phyloP scores from a whole-genome alignment of 2,113 vertebrate genomes.

The Catharus minimus region DNA sequence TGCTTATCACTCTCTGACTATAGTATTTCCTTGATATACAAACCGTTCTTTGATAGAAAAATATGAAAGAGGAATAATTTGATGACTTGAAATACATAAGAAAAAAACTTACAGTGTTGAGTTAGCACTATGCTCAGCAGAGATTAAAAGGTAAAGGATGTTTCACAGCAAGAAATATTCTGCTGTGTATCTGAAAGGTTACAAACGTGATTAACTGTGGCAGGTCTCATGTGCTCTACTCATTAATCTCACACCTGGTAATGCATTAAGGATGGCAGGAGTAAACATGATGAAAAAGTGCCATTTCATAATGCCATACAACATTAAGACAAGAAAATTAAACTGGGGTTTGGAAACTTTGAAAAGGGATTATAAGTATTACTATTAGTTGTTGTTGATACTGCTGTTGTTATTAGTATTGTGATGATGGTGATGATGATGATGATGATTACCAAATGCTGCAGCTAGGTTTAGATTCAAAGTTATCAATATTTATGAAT shows the following conservation, averaged over 20 bases:
- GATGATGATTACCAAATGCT: not conserved
- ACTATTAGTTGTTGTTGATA: not conserved
- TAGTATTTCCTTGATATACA: not conserved
- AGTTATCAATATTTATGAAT: not conserved
- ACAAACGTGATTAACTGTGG: slow-evolving; percentile 72
- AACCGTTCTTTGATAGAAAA: not conserved
- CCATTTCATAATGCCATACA: slow-evolving; percentile 39
- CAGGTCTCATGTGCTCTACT: slow-evolving; percentile 64
- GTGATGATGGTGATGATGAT: too few relatives aligned
- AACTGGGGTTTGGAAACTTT: not conserved
- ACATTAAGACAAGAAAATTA: slow-evolving; percentile 35
- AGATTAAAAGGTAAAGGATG: slow-evolving; percentile 43
- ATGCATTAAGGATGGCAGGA: slow-evolving; percentile 60
- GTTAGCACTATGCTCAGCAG: slow-evolving; percentile 38
- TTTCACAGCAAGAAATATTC: slow-evolving; percentile 54
- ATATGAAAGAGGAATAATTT: not conserved
- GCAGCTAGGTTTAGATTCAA: not conserved
- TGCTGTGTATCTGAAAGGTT: slow-evolving; percentile 64
- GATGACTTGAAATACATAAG: not conserved
- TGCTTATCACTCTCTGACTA: not conserved
- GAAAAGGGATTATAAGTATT: not conserved
- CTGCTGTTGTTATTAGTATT: not conserved
- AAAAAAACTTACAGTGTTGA: not conserved
- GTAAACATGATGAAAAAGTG: slow-evolving; percentile 57
- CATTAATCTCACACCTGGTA: slow-evolving; percentile 68